Conservation (phyloP, 35 echinoderm and acorn worm genomes). For the Ophiothrix spiculata region DNA sequence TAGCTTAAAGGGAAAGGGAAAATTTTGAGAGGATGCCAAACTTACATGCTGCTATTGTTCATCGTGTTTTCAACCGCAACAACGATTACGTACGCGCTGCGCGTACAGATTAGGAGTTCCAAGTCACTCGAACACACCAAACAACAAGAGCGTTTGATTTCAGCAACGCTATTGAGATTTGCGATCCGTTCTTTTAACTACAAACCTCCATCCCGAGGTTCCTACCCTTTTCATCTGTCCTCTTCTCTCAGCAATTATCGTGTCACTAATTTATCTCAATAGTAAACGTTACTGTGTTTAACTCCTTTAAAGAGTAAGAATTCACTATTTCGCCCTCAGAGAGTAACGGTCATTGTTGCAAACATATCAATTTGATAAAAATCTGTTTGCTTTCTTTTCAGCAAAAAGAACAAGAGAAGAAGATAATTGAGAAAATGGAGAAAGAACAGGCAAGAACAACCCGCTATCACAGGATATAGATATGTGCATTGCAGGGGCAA, state of each 20-base stretch:
- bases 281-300: background rate
- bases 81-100: too few relatives aligned
- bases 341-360: background rate
- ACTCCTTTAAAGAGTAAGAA: too few relatives aligned
- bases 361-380: background rate
- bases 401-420: slow-evolving; percentile 46
- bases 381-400: background rate
- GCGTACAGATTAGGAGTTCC: too few relatives aligned
- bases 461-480: slow-evolving; percentile 30
- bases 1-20: too few relatives aligned
- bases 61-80: too few relatives aligned
- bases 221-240: background rate
- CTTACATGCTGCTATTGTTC: too few relatives aligned
- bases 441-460: slow-evolving; percentile 16
- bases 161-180: too few relatives aligned
- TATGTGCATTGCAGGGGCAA: too few relatives aligned
- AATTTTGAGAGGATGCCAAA: too few relatives aligned
- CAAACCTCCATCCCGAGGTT: background rate
- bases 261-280: background rate
- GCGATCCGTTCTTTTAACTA: too few relatives aligned
- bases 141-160: too few relatives aligned
- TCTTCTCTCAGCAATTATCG: background rate
- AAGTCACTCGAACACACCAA: too few relatives aligned
- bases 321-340: background rate
- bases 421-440: slow-evolving; percentile 25